Conservation (phyloP, 2,797 vertebrate species). For the Clarias fuscus region DNA sequence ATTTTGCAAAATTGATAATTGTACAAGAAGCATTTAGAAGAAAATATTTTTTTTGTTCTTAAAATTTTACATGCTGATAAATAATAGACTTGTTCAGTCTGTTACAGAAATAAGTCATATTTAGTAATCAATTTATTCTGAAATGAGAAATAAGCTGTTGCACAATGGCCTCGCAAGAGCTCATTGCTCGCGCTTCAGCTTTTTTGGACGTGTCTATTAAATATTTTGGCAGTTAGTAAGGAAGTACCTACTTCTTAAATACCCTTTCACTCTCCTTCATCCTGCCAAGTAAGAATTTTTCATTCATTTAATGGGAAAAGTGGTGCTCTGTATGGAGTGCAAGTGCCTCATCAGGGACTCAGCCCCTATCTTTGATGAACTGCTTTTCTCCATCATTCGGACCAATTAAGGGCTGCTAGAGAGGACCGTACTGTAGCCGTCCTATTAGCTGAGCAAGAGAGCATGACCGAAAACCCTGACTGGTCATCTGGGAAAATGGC, state of each 20-base stretch:
- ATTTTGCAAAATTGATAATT: background rate
- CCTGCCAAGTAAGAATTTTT: conserved; percentile 41
- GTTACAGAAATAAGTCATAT: background rate
- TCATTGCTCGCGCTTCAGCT: conserved; percentile 33
- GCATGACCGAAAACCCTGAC: conserved; percentile 39
- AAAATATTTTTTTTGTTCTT: background rate
- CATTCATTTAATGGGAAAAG: conserved; percentile 45
- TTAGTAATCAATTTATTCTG: conserved; percentile 21
- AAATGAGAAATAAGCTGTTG: conserved; percentile 30
- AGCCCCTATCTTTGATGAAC: conserved; percentile 43
- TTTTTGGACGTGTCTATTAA: conserved; percentile 28
- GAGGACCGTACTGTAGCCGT: conserved; percentile 19
- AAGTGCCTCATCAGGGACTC: conserved; percentile 47
- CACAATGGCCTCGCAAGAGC: conserved; percentile 20
- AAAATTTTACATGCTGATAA: conserved; percentile 2
- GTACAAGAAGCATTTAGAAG: background rate
- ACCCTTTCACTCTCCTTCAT: conserved; percentile 24
- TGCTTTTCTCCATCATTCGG: conserved; percentile 40
- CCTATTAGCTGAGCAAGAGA: conserved; percentile 45
- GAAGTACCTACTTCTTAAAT: conserved; percentile 33
- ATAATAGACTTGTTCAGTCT: conserved; percentile 2
- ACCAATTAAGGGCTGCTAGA: conserved; percentile 45
- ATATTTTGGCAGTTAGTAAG: conserved; percentile 42
- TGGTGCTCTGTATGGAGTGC: conserved; percentile 19
- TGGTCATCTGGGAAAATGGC: conserved; percentile 34